These are phyloP conservation scores for Galagoides demidoff DNA, from an alignment of 2,797 vertebrate genomes.

Conservation along the genomic window DNA sequence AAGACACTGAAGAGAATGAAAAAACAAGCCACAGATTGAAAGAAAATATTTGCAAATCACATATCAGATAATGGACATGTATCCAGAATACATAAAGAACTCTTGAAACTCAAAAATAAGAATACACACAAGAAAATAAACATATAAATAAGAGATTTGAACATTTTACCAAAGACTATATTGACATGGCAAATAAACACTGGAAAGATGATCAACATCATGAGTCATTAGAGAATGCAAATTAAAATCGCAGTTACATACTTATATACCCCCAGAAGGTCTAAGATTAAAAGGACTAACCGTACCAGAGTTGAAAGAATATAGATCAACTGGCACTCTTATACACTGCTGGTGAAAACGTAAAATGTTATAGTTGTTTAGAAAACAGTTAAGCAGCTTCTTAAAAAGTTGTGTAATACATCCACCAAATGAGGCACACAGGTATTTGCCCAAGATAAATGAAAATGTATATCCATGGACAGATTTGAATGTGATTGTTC, in stretches of 20 bases:
- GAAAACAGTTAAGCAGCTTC: slow-evolving; percentile 16
- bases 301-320: neutral
- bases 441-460: neutral
- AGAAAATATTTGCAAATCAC: slow-evolving; percentile 28
- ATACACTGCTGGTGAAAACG: neutral
- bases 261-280: neutral
- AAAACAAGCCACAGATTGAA: neutral
- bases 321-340: neutral
- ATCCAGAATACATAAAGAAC: slow-evolving; percentile 5
- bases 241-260: slow-evolving; percentile 14
- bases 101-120: neutral
- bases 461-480: neutral
- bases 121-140: neutral
- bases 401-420: slow-evolving; percentile 21
- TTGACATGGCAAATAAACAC: neutral
- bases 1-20: neutral
- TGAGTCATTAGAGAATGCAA: neutral
- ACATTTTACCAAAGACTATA: neutral
- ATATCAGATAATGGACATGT: slow-evolving; percentile 22
- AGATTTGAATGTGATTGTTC: neutral
- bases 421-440: neutral
- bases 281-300: neutral
- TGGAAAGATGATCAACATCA: neutral
- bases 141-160: neutral
- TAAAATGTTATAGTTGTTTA: neutral